These are phyloP conservation scores for Thunnus albacares DNA, from an alignment of 2,797 vertebrate species.

Conservation along the genomic window DNA sequence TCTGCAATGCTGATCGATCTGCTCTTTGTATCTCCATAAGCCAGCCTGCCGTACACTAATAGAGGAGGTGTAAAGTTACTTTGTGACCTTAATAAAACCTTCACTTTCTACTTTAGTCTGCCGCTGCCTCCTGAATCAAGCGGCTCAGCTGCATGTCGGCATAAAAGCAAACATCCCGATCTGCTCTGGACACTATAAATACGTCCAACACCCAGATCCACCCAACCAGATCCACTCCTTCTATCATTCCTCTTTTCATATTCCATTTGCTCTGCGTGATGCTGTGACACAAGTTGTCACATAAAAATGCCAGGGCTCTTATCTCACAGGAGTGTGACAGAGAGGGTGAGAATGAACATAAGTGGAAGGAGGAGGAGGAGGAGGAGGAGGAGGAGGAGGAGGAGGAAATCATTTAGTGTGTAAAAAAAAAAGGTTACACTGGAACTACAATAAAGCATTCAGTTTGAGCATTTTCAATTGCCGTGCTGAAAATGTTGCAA, in stretches of 20 bases:
- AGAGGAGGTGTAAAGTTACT: slow-evolving; percentile 82
- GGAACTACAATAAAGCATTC: slow-evolving; percentile 14
- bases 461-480: slow-evolving; percentile 6
- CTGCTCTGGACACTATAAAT: slow-evolving; percentile 42
- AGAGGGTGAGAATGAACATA: background rate
- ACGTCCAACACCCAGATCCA: slow-evolving; percentile 23
- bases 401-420: background rate
- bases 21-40: slow-evolving; percentile 81
- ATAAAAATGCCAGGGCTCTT: slow-evolving; percentile 3
- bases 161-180: slow-evolving; percentile 59
- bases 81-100: slow-evolving; percentile 84
- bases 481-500: background rate
- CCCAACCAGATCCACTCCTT: slow-evolving; percentile 7
- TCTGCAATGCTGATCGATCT: slow-evolving; percentile 77
- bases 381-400: background rate
- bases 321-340: background rate
- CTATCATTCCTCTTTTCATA: background rate
- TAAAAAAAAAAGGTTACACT: background rate
- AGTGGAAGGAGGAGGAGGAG: slow-evolving; percentile 2
- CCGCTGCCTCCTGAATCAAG: slow-evolving; percentile 58
- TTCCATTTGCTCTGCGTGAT: slow-evolving; percentile 16
- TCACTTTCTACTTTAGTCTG: slow-evolving; percentile 65
- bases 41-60: slow-evolving; percentile 71
- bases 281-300: slow-evolving; percentile 31
- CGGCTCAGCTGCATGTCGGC: slow-evolving; percentile 34